Conservation (phyloP, 2,888 invertebrate species). For the Microchrysa polita region DNA sequence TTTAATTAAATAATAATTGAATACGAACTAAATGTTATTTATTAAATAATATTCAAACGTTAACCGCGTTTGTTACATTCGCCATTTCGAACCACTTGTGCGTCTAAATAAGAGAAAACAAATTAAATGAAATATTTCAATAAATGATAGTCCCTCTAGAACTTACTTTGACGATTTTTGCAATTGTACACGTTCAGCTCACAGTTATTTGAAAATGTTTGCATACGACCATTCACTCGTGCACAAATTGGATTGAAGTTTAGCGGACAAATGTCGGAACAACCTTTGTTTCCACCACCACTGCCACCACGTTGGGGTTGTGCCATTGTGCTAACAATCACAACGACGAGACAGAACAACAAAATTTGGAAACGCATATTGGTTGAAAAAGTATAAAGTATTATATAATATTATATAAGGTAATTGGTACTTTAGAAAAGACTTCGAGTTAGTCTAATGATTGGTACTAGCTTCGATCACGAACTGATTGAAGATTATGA, state of each 20-base stretch:
- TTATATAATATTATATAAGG: too few species aligned
- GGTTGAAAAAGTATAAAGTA: too few species aligned
- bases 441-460: too few species aligned
- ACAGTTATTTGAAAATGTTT: conserved; percentile 19
- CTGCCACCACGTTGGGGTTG: too few species aligned
- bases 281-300: background rate
- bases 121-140: background rate
- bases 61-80: background rate
- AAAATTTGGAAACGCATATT: background rate
- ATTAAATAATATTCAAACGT: too few species aligned
- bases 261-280: background rate
- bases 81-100: background rate
- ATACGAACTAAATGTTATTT: too few species aligned
- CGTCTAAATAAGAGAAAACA: background rate
- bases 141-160: background rate
- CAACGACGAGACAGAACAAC: background rate
- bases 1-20: too few species aligned
- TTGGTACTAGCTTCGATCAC: too few species aligned
- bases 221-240: background rate
- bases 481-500: too few species aligned
- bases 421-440: too few species aligned
- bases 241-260: conserved; percentile 14
- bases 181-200: conserved; percentile 3
- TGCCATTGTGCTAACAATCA: background rate
- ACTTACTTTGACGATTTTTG: background rate